Percentiles rank a stretch among this genome's conserved stretches.
Evolutionary conservation across 2,797 vertebrate species (phyloP).

Genomic region (Caiman crocodilus): DNA sequence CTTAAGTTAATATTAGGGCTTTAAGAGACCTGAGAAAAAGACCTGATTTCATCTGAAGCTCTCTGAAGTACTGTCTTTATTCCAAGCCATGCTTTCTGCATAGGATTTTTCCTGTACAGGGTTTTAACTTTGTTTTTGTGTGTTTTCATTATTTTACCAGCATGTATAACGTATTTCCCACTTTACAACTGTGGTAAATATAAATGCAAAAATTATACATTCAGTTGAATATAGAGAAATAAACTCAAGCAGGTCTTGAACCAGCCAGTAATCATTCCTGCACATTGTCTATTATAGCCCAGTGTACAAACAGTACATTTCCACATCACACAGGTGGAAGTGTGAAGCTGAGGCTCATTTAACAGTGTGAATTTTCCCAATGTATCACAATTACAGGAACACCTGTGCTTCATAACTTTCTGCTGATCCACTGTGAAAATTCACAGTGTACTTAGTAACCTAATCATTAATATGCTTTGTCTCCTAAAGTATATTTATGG

Average conservation of each 20-base stretch:
- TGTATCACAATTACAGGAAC: constrained; percentile 80
- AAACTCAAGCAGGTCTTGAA: constrained; percentile 64
- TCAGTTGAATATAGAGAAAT: constrained; percentile 60
- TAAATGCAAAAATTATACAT: constrained; percentile 65
- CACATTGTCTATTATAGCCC: constrained; percentile 68
- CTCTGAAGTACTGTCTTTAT: constrained; percentile 25
- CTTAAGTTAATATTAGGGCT: neutral
- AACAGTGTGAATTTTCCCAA: constrained; percentile 82
- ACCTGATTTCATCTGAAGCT: constrained; percentile 2
- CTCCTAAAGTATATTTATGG: neutral
- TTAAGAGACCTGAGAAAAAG: neutral
- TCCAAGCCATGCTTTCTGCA: neutral
- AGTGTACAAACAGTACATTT: constrained; percentile 66
- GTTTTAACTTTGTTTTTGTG: constrained; percentile 39
- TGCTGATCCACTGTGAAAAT: constrained; percentile 78
- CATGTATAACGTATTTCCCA: constrained; percentile 31
- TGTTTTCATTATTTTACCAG: constrained; percentile 65
- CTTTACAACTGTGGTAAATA: constrained; percentile 65
- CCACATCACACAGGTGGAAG: constrained; percentile 80
- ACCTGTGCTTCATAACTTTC: constrained; percentile 82
- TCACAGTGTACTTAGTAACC: constrained; percentile 63
- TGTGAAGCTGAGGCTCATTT: constrained; percentile 81
- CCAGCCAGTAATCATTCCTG: constrained; percentile 63
- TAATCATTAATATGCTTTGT: constrained; percentile 58
- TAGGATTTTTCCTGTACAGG: constrained; percentile 57